A percentile compares a stretch with the other conserved stretches of the same genome.
Conservation (phyloP, 2,797 vertebrate species). For the Passerculus sandwichensis region DNA sequence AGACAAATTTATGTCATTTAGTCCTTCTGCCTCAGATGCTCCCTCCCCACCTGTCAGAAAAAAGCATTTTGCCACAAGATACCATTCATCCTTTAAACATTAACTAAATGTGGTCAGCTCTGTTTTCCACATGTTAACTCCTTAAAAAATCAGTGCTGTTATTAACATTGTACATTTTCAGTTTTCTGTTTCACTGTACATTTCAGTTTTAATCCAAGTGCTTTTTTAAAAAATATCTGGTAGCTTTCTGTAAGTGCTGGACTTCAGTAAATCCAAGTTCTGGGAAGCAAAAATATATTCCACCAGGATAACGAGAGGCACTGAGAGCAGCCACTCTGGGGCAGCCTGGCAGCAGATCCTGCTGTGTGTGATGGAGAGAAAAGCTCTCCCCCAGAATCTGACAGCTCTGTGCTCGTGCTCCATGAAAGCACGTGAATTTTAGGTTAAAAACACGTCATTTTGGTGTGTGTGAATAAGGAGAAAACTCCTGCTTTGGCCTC, state of each 20-base stretch:
- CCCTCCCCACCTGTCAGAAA: background rate
- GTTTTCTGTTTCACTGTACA: too few relatives aligned
- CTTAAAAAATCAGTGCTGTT: background rate
- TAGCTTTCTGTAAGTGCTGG: background rate
- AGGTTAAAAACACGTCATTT: background rate
- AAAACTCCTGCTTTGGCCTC: background rate
- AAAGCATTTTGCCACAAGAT: background rate
- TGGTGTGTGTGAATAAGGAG: background rate
- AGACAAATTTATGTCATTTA: conserved; percentile 42
- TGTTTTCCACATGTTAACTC: background rate
- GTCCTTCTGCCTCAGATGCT: conserved; percentile 14
- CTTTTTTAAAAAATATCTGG: background rate
- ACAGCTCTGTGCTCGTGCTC: fast-evolving
- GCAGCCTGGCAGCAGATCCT: background rate
- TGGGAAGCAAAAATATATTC: background rate
- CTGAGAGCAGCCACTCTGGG: background rate
- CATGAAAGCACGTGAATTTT: fast-evolving
- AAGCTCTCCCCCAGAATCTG: background rate
- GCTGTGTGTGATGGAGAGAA: background rate
- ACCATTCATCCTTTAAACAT: background rate
- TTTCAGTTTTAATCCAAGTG: background rate
- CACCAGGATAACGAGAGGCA: background rate
- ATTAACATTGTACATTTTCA: background rate
- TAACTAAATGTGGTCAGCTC: fast-evolving
- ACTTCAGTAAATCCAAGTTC: background rate